These are phyloP conservation scores for Actinostola sp. DNA, from an alignment of 92 coral and sea anemone species.

Conservation along the genomic window DNA sequence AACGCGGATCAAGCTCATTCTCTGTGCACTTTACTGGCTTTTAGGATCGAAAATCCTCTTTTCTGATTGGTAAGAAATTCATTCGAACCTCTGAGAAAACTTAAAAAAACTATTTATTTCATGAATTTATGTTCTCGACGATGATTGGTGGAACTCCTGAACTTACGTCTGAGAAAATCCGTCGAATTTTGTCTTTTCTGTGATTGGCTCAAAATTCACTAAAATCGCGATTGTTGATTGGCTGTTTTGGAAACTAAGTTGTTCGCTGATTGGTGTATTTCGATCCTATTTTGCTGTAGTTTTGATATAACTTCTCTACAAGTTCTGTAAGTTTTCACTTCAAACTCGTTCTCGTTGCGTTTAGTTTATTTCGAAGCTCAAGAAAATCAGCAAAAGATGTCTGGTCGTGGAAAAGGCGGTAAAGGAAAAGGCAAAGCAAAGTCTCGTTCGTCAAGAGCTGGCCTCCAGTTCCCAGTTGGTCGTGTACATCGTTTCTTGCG, in stretches of 20 bases:
- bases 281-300: slow-evolving; percentile 27
- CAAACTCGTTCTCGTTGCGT: not conserved
- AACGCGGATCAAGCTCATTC: slow-evolving; percentile 36
- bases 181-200: not conserved
- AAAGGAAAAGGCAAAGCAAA: slow-evolving; percentile 37
- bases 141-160: slow-evolving; percentile 9
- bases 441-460: slow-evolving; percentile 52
- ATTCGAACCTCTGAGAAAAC: slow-evolving; percentile 30
- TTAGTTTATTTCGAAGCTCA: not conserved
- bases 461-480: slow-evolving; percentile 51
- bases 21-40: slow-evolving; percentile 27
- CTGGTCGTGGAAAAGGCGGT: slow-evolving; percentile 58
- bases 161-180: slow-evolving; percentile 37
- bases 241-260: not conserved
- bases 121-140: not conserved
- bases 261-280: slow-evolving; percentile 41
- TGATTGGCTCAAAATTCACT: slow-evolving; percentile 10
- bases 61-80: slow-evolving; percentile 9
- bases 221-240: not conserved
- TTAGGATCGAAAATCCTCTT: slow-evolving; percentile 28
- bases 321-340: slow-evolving; percentile 26
- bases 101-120: not conserved
- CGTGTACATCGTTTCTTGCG: slow-evolving; percentile 49
- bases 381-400: slow-evolving; percentile 13
- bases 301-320: slow-evolving; percentile 22